Conservation (phyloP, 2,888 invertebrate species). For the Euclidia mi region DNA sequence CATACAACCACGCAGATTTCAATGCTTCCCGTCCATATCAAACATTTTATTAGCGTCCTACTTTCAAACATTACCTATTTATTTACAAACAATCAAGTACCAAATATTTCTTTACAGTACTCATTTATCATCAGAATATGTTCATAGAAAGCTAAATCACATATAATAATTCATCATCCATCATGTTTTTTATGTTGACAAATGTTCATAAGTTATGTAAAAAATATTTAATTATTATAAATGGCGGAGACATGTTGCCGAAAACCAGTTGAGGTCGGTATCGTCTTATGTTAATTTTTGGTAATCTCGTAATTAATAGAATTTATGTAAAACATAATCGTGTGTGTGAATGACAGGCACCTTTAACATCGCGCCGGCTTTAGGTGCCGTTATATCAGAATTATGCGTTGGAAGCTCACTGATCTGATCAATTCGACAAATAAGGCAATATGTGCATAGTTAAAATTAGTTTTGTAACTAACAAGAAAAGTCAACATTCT, state of each 20-base stretch:
- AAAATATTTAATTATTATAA: slow-evolving; percentile 36
- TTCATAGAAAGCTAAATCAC: not conserved
- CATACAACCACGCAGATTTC: slow-evolving; percentile 40
- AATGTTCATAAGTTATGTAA: slow-evolving; percentile 18
- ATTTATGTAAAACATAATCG: slow-evolving; percentile 28
- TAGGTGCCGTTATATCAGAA: not conserved
- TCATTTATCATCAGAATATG: not conserved
- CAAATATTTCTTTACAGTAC: not conserved
- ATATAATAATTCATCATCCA: slow-evolving; percentile 20
- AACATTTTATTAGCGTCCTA: slow-evolving; percentile 25
- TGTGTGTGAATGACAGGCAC: not conserved
- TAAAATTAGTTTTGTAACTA: too few species aligned
- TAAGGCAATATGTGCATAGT: too few species aligned
- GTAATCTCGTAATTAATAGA: slow-evolving; percentile 49
- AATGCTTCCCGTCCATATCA: slow-evolving; percentile 28
- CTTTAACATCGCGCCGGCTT: not conserved
- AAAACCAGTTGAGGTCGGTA: slow-evolving; percentile 24
- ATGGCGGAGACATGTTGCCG: slow-evolving; percentile 29
- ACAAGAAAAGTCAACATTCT: too few species aligned
- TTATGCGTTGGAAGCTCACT: not conserved
- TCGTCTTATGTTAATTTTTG: slow-evolving; percentile 43
- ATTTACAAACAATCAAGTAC: slow-evolving; percentile 1
- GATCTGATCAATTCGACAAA: too few species aligned
- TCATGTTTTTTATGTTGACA: slow-evolving; percentile 29
- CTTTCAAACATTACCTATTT: slow-evolving; percentile 22